Conservation (phyloP, 92 coral and sea anemone genomes). For the Chrysogorgia sp. region DNA sequence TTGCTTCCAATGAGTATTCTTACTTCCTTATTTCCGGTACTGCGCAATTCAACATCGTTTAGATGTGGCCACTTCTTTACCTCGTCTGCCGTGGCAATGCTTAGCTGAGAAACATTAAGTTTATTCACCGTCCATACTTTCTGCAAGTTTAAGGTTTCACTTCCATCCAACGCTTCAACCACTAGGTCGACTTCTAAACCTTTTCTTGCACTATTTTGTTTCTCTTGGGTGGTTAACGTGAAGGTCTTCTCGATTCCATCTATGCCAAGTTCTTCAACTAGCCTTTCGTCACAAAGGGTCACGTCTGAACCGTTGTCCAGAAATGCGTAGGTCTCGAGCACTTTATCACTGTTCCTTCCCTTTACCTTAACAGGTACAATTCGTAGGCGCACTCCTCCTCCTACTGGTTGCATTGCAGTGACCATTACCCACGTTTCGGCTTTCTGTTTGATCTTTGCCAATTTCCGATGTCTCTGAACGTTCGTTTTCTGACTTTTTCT, state of each 20-base stretch:
- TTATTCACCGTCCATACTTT: slow-evolving; percentile 46
- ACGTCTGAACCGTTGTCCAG: slow-evolving; percentile 45
- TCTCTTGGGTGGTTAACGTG: slow-evolving; percentile 50
- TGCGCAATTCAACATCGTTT: slow-evolving; percentile 10
- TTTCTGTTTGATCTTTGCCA: too few relatives aligned
- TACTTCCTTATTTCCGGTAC: slow-evolving; percentile 22
- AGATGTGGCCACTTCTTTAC: slow-evolving; percentile 53
- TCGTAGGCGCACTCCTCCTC: slow-evolving; percentile 8
- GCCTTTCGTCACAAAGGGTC: slow-evolving; percentile 32
- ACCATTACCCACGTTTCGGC: background rate
- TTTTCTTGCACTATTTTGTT: slow-evolving; percentile 18
- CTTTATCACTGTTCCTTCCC: background rate
- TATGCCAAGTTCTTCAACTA: slow-evolving; percentile 27
- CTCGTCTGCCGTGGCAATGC: slow-evolving; percentile 29
- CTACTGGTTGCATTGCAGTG: background rate
- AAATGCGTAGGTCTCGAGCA: slow-evolving; percentile 41
- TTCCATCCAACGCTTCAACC: slow-evolving; percentile 29
- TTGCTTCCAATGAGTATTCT: slow-evolving; percentile 44
- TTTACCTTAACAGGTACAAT: slow-evolving; percentile 41
- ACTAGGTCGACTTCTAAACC: slow-evolving; percentile 26
- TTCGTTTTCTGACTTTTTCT: background rate
- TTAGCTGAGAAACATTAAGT: slow-evolving; percentile 24
- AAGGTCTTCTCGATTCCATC: slow-evolving; percentile 33
- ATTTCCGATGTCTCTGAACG: too few relatives aligned
- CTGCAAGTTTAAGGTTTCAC: background rate